phyloP scores from a whole-genome alignment of 1,140 invertebrate genomes.

The Drosophila santomea region DNA sequence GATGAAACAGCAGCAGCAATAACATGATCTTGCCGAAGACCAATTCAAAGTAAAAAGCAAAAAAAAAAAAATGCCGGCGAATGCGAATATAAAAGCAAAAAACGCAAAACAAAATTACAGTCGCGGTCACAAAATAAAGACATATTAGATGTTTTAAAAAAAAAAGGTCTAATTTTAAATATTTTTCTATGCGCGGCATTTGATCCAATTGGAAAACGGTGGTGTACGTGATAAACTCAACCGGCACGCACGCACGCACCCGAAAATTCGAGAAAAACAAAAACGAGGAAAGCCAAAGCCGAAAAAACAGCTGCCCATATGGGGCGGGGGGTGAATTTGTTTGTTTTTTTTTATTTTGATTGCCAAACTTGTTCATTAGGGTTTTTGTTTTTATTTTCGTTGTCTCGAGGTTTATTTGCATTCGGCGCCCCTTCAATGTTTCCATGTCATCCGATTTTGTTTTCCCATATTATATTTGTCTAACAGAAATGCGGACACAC shows the following conservation, averaged over 20 bases:
- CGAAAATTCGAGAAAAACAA: conserved; percentile 26
- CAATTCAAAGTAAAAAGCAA: conserved; percentile 23
- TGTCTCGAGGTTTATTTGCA: conserved; percentile 32
- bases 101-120: conserved; percentile 54
- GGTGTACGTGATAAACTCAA: conserved; percentile 72
- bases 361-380: conserved; percentile 52
- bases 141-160: background rate
- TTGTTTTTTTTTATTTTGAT: conserved; percentile 11
- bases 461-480: background rate
- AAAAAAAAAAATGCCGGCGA: conserved; percentile 60
- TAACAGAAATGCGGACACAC: background rate
- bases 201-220: conserved; percentile 42
- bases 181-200: background rate
- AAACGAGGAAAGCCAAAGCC: conserved; percentile 15
- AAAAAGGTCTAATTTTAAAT: background rate
- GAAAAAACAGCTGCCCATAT: conserved; percentile 22
- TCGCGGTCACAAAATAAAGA: background rate
- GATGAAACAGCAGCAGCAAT: background rate
- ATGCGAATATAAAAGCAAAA: conserved; percentile 46
- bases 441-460: conserved; percentile 26
- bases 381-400: conserved; percentile 33
- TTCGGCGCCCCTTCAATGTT: conserved; percentile 14
- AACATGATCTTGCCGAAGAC: conserved; percentile 30
- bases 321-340: conserved; percentile 8
- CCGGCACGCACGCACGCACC: conserved; percentile 66